Conservation (phyloP, 2,113 vertebrate genomes). For the Murina feae region DNA sequence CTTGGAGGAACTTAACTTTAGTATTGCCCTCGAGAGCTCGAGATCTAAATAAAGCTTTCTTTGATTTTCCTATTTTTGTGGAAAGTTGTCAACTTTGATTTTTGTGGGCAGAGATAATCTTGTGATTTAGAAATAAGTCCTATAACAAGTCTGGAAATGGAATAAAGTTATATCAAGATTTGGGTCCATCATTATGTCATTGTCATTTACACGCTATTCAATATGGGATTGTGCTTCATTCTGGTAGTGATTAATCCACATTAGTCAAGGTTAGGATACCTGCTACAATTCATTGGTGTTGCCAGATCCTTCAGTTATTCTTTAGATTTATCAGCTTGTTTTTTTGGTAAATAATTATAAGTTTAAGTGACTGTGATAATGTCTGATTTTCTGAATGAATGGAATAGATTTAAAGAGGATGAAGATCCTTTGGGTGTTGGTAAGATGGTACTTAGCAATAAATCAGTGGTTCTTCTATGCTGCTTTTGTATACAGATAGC, state of each 20-base stretch:
- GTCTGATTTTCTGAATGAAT: neutral
- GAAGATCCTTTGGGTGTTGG: neutral
- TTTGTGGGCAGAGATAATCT: neutral
- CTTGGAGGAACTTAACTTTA: neutral
- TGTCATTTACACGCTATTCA: neutral
- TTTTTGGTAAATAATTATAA: neutral
- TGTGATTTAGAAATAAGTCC: neutral
- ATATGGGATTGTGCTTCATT: neutral
- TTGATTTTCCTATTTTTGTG: neutral
- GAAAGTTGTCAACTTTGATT: neutral
- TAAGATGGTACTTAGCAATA: neutral
- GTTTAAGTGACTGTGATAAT: neutral
- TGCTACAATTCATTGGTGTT: neutral
- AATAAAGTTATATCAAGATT: neutral
- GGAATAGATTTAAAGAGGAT: slow-evolving; percentile 5
- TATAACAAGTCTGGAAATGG: neutral
- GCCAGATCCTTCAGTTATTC: neutral
- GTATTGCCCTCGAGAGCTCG: neutral
- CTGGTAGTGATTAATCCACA: neutral
- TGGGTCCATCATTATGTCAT: neutral
- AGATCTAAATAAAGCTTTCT: neutral
- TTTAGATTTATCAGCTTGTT: neutral
- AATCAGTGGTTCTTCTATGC: neutral
- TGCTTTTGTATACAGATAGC: neutral
- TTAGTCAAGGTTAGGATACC: neutral